These are phyloP conservation scores for Microplitis manilae DNA, from an alignment of 2,888 invertebrate species.

Conservation along the genomic window DNA sequence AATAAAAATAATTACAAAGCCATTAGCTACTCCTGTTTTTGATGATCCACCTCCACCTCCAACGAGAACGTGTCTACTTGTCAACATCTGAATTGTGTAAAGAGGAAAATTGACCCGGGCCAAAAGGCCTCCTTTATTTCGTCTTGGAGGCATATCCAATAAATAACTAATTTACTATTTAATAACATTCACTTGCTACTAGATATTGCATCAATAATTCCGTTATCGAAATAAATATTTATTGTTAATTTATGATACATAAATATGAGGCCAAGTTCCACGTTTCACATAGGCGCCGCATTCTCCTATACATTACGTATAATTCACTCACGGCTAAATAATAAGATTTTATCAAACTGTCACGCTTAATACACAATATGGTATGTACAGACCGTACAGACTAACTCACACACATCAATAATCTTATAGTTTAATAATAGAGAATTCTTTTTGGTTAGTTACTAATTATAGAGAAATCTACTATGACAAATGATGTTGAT, in stretches of 20 bases:
- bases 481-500: not conserved
- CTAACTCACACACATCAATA: not conserved
- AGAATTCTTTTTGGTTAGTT: not conserved
- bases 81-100: slow-evolving; percentile 91
- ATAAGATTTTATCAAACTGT: not conserved
- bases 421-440: not conserved
- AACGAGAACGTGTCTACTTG: slow-evolving; percentile 93
- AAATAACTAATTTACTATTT: not conserved
- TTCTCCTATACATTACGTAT: not conserved
- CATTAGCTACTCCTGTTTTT: slow-evolving; percentile 97
- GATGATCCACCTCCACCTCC: slow-evolving; percentile 98
- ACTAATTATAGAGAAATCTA: not conserved
- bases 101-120: slow-evolving; percentile 94
- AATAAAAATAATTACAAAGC: slow-evolving; percentile 83
- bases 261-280: slow-evolving; percentile 46
- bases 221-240: slow-evolving; percentile 19
- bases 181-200: slow-evolving; percentile 13
- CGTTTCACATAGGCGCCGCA: slow-evolving; percentile 47
- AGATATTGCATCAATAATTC: not conserved
- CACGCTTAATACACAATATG: not conserved
- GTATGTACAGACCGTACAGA: not conserved
- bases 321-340: not conserved
- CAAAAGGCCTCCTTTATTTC: slow-evolving; percentile 80
- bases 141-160: slow-evolving; percentile 75
- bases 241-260: slow-evolving; percentile 26